Percentiles rank a stretch among this genome's conserved stretches.
Conservation (phyloP, 2,797 vertebrate species). For the Sebastes itinus region DNA sequence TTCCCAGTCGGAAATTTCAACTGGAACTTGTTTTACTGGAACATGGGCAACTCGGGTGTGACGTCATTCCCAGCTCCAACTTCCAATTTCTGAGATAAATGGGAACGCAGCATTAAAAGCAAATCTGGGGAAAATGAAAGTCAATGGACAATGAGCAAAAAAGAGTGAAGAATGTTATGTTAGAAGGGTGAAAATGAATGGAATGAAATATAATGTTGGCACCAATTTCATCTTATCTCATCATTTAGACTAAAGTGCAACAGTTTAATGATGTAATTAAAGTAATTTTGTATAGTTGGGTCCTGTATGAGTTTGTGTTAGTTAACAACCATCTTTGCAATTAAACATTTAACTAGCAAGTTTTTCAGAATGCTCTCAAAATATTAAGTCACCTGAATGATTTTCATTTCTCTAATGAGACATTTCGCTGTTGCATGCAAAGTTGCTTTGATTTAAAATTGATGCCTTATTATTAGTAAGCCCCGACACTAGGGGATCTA, state of each 20-base stretch:
- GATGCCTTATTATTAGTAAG: background rate
- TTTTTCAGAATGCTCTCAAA: background rate
- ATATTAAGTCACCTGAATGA: background rate
- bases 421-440: background rate
- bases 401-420: background rate
- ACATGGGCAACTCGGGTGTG: too few species aligned
- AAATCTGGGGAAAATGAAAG: background rate
- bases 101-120: background rate
- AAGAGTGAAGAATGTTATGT: background rate
- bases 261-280: background rate
- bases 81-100: too few species aligned
- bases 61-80: too few species aligned
- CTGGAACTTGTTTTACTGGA: too few species aligned
- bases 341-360: background rate
- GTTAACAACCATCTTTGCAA: background rate
- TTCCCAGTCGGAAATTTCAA: too few species aligned
- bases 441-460: background rate
- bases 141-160: background rate
- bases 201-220: background rate
- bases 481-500: background rate
- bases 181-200: background rate
- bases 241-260: background rate
- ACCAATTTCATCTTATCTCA: background rate
- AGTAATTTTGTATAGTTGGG: background rate
- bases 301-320: background rate